phyloP scores from a whole-genome alignment of 2,113 vertebrate genomes.

The Nesogale talazaci region DNA sequence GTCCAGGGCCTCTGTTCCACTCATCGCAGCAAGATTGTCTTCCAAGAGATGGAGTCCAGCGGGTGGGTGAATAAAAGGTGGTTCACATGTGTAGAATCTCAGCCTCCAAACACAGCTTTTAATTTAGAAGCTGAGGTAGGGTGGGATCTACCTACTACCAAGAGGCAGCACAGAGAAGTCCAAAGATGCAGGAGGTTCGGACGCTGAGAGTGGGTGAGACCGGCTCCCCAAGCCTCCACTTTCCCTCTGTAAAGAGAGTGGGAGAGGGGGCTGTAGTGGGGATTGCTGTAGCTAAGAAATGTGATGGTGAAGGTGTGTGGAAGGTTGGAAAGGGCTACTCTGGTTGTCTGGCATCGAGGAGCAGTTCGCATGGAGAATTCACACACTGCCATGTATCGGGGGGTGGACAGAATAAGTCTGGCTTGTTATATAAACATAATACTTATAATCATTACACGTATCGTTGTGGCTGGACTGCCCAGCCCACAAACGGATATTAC shows the following conservation, averaged over 20 bases:
- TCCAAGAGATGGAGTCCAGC: conserved; percentile 63
- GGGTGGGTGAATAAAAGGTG: conserved; percentile 57
- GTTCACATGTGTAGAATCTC: conserved; percentile 70
- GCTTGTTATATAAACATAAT: too few species aligned
- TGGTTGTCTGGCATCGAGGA: conserved; percentile 58
- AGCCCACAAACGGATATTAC: too few species aligned
- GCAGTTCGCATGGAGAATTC: conserved; percentile 53
- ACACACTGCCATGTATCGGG: conserved; percentile 51
- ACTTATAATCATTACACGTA: too few species aligned
- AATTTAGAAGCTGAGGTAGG: conserved; percentile 57
- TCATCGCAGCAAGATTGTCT: neutral
- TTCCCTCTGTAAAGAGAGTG: neutral
- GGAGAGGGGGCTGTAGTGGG: neutral
- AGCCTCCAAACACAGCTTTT: conserved; percentile 61
- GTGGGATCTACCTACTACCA: conserved; percentile 49
- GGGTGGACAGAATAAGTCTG: neutral
- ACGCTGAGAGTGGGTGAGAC: neutral
- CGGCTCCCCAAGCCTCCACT: neutral
- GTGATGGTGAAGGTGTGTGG: conserved; percentile 44
- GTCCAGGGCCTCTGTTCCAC: neutral
- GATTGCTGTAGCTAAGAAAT: conserved; percentile 47
- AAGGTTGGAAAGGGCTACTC: conserved; percentile 44
- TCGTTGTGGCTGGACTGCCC: too few species aligned
- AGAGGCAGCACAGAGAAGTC: conserved; percentile 17
- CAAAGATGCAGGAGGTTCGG: neutral